Evolutionary conservation across 2,888 invertebrate genomes (phyloP).

Genomic region (Diogma glabrata): DNA sequence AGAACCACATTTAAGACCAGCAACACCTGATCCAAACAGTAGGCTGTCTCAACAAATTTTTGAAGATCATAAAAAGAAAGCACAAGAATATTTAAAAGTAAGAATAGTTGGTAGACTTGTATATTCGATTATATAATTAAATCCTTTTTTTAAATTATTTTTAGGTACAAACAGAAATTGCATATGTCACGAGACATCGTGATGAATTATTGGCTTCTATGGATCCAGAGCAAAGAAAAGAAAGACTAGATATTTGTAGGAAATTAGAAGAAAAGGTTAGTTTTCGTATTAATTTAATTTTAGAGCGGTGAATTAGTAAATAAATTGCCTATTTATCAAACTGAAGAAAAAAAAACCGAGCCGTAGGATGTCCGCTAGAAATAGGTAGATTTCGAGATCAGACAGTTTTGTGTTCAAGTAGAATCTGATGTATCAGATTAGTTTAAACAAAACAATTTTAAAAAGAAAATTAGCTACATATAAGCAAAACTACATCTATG

Average conservation of each 20-base stretch:
- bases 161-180: conserved; percentile 69
- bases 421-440: too few relatives aligned
- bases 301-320: too few relatives aligned
- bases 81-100: conserved; percentile 78
- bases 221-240: conserved; percentile 29
- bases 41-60: conserved; percentile 75
- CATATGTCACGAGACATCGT: conserved; percentile 66
- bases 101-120: neutral
- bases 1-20: conserved; percentile 71
- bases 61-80: conserved; percentile 77
- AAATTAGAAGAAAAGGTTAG: conserved; percentile 34
- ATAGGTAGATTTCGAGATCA: too few relatives aligned
- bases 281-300: neutral
- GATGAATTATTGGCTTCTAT: conserved; percentile 51
- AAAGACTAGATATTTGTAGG: conserved; percentile 30
- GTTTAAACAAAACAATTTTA: too few relatives aligned
- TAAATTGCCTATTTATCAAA: too few relatives aligned
- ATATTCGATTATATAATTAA: neutral
- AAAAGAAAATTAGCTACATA: too few relatives aligned
- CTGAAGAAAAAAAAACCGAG: too few relatives aligned
- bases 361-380: too few relatives aligned
- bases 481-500: too few relatives aligned
- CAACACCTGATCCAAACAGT: conserved; percentile 65
- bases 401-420: too few relatives aligned
- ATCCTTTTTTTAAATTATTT: conserved; percentile 13